Percentiles rank a stretch among this genome's conserved stretches.
These are phyloP conservation scores for Apis laboriosa DNA, from an alignment of 1,140 invertebrate species.

Conservation along the genomic window DNA sequence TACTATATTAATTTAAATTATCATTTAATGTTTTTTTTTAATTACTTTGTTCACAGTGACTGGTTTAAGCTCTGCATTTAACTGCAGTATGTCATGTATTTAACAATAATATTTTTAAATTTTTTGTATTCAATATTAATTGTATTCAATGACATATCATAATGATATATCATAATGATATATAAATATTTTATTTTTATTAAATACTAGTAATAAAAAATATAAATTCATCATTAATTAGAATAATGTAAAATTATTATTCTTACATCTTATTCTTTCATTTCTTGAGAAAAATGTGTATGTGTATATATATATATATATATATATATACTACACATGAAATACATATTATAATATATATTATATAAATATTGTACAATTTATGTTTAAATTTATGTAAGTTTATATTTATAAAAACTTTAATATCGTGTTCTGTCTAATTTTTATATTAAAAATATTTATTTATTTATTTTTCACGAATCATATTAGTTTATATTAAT, in stretches of 20 bases:
- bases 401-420: not conserved
- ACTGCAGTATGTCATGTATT: conserved; percentile 76
- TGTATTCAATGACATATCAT: not conserved
- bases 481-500: not conserved
- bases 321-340: not conserved
- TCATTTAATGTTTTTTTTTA: conserved; percentile 53
- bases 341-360: not conserved
- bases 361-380: not conserved
- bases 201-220: conserved; percentile 12
- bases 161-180: not conserved
- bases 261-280: not conserved
- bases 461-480: conserved; percentile 5
- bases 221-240: conserved; percentile 5
- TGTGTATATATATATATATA: not conserved
- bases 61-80: conserved; percentile 79
- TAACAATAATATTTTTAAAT: conserved; percentile 46
- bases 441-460: conserved; percentile 21
- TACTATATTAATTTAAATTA: conserved; percentile 29
- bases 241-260: conserved; percentile 1
- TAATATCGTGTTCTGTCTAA: not conserved
- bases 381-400: not conserved
- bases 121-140: not conserved
- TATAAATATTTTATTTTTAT: not conserved
- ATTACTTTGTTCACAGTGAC: conserved; percentile 77
- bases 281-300: not conserved